A percentile compares a stretch with the other conserved stretches of the same genome.
phyloP scores from a whole-genome alignment of 1,140 invertebrate genomes.

The Drosophila guanche region DNA sequence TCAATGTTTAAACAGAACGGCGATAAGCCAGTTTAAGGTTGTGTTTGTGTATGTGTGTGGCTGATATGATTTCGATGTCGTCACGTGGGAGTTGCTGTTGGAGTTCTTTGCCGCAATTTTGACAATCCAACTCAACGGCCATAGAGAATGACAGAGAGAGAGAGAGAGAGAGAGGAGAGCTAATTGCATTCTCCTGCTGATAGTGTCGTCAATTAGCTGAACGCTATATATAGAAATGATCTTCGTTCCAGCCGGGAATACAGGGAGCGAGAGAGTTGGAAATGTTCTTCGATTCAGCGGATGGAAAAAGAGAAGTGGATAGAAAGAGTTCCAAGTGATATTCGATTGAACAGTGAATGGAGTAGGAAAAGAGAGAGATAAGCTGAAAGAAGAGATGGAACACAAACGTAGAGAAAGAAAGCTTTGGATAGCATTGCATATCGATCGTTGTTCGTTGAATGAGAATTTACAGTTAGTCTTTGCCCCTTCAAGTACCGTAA shows the following conservation, averaged over 20 bases:
- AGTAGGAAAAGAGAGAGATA: too few relatives aligned
- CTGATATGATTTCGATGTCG: conserved; percentile 58
- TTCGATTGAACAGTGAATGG: too few relatives aligned
- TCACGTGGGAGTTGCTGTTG: conserved; percentile 58
- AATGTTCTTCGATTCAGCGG: too few relatives aligned
- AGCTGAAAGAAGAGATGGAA: too few relatives aligned
- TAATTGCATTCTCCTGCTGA: conserved; percentile 26
- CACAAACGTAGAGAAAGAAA: too few relatives aligned
- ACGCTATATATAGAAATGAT: conserved; percentile 48
- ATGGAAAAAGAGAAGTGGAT: too few relatives aligned
- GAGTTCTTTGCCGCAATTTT: background rate
- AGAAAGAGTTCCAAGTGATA: too few relatives aligned
- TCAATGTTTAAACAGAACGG: conserved; percentile 35
- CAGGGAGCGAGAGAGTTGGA: background rate
- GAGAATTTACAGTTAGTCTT: too few relatives aligned
- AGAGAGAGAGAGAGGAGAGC: background rate
- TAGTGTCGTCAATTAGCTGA: conserved; percentile 1
- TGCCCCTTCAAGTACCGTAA: too few relatives aligned
- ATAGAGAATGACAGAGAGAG: conserved; percentile 2
- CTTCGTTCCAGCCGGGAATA: conserved; percentile 5
- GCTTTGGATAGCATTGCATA: too few relatives aligned
- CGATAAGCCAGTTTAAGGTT: conserved; percentile 48
- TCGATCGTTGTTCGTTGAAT: too few relatives aligned
- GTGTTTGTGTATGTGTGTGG: conserved; percentile 5
- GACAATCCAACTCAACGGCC: conserved; percentile 16